phyloP scores from a whole-genome alignment of 2,113 vertebrate genomes.

The Rhegmatorhina hoffmannsi region DNA sequence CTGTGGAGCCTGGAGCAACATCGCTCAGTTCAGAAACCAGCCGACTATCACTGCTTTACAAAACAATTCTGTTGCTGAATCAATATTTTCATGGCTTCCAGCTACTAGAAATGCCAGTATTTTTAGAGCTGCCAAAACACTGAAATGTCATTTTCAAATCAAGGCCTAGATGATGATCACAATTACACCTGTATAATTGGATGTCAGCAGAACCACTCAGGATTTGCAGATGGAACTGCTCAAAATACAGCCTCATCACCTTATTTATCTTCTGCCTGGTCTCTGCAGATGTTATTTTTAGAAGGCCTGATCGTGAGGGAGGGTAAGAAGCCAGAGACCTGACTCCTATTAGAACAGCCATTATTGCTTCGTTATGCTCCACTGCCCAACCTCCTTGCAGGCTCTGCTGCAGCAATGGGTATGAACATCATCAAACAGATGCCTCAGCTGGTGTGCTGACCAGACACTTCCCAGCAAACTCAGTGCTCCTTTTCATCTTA shows the following conservation, averaged over 20 bases:
- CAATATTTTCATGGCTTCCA: constrained; percentile 61
- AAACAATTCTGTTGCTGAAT: constrained; percentile 56
- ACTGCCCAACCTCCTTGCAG: not conserved
- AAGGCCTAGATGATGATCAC: constrained; percentile 1
- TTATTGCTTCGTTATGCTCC: not conserved
- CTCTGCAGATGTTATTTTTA: not conserved
- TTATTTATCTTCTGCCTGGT: not conserved
- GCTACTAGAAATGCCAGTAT: constrained; percentile 48
- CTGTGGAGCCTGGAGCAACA: constrained; percentile 23
- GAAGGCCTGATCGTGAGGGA: not conserved
- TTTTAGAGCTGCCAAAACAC: constrained; percentile 35
- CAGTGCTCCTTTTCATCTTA: not conserved
- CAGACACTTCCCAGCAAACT: not conserved
- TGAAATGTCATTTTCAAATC: constrained; percentile 45
- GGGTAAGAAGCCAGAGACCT: not conserved
- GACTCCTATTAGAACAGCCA: not conserved
- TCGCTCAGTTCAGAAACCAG: constrained; percentile 34
- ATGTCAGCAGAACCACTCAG: not conserved
- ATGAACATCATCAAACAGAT: not conserved
- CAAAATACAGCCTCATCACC: not conserved
- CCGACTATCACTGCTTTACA: constrained; percentile 39
- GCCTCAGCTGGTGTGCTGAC: not conserved
- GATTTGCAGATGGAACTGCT: not conserved
- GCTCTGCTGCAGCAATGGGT: not conserved
- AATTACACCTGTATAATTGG: not conserved